Percentiles rank a stretch among this genome's conserved stretches.
phyloP scores from a whole-genome alignment of 2,797 vertebrate genomes.

The Syngnathus acus region DNA sequence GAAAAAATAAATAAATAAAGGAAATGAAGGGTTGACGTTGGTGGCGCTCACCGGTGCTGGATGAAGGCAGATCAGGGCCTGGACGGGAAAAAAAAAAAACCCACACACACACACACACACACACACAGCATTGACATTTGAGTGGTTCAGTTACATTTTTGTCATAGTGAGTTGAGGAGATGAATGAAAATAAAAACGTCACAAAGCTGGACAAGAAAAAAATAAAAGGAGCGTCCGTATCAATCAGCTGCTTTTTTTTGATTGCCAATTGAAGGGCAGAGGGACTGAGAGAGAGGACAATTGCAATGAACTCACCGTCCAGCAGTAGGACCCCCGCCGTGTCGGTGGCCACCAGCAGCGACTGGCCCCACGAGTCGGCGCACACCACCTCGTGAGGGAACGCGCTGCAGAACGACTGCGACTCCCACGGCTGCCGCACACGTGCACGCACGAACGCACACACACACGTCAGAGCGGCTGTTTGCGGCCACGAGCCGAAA shows the following conservation, averaged over 20 bases:
- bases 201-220: not conserved
- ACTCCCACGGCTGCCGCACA: constrained; percentile 89
- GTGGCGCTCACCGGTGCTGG: constrained; percentile 59
- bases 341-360: constrained; percentile 89
- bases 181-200: not conserved
- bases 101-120: constrained; percentile 22
- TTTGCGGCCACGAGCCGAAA: not conserved
- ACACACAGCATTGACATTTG: constrained; percentile 20
- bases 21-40: not conserved
- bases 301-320: constrained; percentile 78
- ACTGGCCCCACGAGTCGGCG: constrained; percentile 94
- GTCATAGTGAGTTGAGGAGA: not conserved
- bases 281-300: constrained; percentile 29
- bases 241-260: not conserved
- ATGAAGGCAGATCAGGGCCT: constrained; percentile 64
- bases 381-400: constrained; percentile 89
- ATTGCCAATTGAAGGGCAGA: not conserved
- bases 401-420: constrained; percentile 89
- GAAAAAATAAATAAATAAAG: not conserved
- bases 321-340: constrained; percentile 86
- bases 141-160: not conserved
- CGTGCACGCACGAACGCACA: not conserved
- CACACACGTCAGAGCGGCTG: not conserved
- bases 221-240: not conserved
- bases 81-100: constrained; percentile 38